Evolutionary conservation across 2,888 invertebrate species (phyloP), one percentile per base, ranked within the genome.

Genomic region (Baccha elongata): DNA sequence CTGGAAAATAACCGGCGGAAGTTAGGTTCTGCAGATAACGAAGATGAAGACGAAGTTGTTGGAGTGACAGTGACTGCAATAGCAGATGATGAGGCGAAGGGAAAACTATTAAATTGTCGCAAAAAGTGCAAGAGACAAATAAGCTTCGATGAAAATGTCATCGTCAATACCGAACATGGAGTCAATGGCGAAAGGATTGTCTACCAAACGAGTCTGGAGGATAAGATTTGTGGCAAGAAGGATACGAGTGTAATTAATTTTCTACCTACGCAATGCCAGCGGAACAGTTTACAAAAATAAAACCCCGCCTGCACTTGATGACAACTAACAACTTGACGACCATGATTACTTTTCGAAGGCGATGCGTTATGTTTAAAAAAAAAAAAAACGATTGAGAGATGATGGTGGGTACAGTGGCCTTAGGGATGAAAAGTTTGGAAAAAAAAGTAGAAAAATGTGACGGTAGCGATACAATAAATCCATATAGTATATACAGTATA

Each of bases 101-200:
- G 64, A n/a, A 48, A 35, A 21, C n/a, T 40, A 73, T 71, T 67
- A 46, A 83, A 83, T 58, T 73, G 67, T 65, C 86, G 80, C 53
- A 85, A 85, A 2, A 86, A 87, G 75, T 85, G 85, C 44, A 88
- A 87, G 72, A 86, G 85, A 74, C 90, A 90, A 88, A 88, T 88
- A 80, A 89, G 90, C 80, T 89, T 89, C 81, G 89, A 90, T 72
- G 90, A 89, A 53, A 87, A 74, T 53, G 65, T 85, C 67, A 85
- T 86, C 29, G 78, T 85, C 19, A 84, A 79, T 50, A 84, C 71
- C 29, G 81, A 75, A 58, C 81, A 53, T 15, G 76, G 55, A 40
- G 21, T 50, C 19, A 78, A 79, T n/a, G 83, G 80, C 3, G 84
- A 80, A 60, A 69, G 76, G 48, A 69, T 76, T 72, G 76, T 81